Evolutionary conservation across 2,888 invertebrate genomes (phyloP).

Genomic region (Eurytoma californica): DNA sequence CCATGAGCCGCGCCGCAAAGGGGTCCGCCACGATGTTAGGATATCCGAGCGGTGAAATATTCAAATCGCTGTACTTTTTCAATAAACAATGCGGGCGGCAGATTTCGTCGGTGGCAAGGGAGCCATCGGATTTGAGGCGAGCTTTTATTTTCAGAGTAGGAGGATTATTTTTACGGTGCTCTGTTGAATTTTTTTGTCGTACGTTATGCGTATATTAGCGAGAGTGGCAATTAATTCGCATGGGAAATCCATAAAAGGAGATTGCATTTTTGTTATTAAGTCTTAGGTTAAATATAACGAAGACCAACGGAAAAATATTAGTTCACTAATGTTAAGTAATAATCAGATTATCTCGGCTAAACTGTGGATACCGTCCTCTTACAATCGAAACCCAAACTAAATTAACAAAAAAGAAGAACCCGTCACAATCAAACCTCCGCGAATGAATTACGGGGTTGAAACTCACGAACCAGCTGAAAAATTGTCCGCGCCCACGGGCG

Average conservation of each 20-base stretch:
- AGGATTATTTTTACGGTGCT: not conserved
- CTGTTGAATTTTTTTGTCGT: not conserved
- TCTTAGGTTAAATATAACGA: too few species aligned
- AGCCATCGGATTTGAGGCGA: not conserved
- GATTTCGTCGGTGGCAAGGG: not conserved
- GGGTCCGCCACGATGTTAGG: slow-evolving; percentile 22
- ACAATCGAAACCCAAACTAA: too few species aligned
- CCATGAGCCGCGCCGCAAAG: not conserved
- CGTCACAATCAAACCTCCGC: too few species aligned
- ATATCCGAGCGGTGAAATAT: slow-evolving; percentile 25
- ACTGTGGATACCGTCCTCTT: too few species aligned
- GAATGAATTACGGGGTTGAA: too few species aligned
- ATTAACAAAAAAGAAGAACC: too few species aligned
- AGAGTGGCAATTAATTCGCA: too few species aligned
- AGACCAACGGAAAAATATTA: too few species aligned
- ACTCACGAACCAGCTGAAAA: not conserved
- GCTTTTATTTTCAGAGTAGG: not conserved
- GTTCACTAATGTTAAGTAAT: too few species aligned
- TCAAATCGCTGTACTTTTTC: slow-evolving; percentile 27
- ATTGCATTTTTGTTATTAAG: too few species aligned
- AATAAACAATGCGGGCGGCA: slow-evolving; percentile 31
- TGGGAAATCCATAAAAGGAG: too few species aligned
- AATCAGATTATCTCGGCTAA: too few species aligned
- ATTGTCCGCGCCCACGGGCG: not conserved
- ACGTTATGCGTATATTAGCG: not conserved